Evolutionary conservation across 2,113 vertebrate species (phyloP).

Genomic region (Catharus bicknelli): DNA sequence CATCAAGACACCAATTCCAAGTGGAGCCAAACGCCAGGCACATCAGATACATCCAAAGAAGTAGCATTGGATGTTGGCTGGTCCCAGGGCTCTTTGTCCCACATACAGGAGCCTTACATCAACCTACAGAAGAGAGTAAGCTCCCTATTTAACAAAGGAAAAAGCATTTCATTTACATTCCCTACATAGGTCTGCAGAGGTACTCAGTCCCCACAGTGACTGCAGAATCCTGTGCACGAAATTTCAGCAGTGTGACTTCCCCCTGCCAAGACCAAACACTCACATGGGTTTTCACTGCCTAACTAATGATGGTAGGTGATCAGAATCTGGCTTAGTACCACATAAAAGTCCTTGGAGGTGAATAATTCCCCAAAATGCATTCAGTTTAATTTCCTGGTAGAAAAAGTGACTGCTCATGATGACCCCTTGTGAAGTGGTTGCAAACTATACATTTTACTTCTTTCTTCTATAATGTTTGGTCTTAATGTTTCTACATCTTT

Average conservation of each 20-base stretch:
- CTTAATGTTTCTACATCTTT: background rate
- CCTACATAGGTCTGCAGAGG: background rate
- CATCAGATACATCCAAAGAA: background rate
- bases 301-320: background rate
- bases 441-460: slow-evolving; percentile 22
- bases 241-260: background rate
- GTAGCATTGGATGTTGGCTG: background rate
- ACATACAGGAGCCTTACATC: background rate
- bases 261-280: background rate
- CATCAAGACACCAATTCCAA: background rate
- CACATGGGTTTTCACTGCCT: background rate
- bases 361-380: slow-evolving; percentile 78
- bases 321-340: background rate
- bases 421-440: slow-evolving; percentile 78
- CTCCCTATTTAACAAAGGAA: background rate
- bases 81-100: background rate
- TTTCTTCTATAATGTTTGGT: background rate
- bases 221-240: background rate
- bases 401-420: slow-evolving; percentile 64
- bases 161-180: background rate
- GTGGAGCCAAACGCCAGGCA: background rate
- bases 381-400: slow-evolving; percentile 76
- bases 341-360: background rate
- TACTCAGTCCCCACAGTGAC: background rate
- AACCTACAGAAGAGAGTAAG: background rate